Evolutionary conservation across 2,113 vertebrate genomes (phyloP).

Genomic region (Scalopus aquaticus): DNA sequence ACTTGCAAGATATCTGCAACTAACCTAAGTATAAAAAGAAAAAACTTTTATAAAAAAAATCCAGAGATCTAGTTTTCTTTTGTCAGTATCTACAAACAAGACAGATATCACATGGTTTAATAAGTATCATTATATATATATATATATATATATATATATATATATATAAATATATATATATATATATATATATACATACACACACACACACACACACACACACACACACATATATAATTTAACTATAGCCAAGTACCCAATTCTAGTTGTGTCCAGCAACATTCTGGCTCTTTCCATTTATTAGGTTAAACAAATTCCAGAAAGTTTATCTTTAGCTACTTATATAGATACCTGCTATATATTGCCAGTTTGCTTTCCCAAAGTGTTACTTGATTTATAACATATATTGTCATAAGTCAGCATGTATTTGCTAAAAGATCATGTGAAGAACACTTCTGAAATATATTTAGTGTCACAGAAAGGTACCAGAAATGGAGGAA

Average conservation of each 20-base stretch:
- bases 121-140: too few species aligned
- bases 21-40: constrained; percentile 65
- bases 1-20: constrained; percentile 68
- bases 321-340: not conserved
- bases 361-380: not conserved
- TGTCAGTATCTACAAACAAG: constrained; percentile 84
- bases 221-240: too few species aligned
- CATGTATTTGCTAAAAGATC: not conserved
- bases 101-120: constrained; percentile 82
- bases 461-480: not conserved
- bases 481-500: not conserved
- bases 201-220: too few species aligned
- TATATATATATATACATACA: too few species aligned
- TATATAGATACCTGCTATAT: not conserved
- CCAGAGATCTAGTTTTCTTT: constrained; percentile 75
- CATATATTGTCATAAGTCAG: constrained; percentile 18
- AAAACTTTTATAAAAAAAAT: constrained; percentile 70
- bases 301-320: not conserved
- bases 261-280: not conserved
- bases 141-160: too few species aligned
- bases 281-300: not conserved
- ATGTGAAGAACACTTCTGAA: not conserved
- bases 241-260: not conserved
- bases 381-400: not conserved
- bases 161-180: too few species aligned